Evolutionary conservation across 1,140 invertebrate genomes (phyloP).

Genomic region (Drosophila pseudoobscura): DNA sequence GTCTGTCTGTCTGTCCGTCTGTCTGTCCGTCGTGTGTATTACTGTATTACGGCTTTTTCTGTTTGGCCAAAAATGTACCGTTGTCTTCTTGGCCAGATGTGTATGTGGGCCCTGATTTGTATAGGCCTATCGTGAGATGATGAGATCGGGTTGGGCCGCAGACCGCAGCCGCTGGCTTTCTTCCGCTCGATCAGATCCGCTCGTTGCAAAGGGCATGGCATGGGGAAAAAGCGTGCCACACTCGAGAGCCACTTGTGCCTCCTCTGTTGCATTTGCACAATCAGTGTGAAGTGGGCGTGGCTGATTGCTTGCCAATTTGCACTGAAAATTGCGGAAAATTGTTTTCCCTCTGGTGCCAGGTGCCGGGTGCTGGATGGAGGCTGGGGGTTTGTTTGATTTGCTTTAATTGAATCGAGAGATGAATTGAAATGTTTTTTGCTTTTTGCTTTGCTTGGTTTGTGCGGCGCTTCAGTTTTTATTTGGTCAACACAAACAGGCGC

Average conservation of each 20-base stretch:
- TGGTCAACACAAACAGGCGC: conserved; percentile 39
- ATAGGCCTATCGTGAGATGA: conserved; percentile 41
- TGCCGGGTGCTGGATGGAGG: neutral
- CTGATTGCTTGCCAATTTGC: conserved; percentile 20
- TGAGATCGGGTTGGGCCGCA: no score
- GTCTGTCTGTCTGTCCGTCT: conserved; percentile 22
- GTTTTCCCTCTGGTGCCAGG: conserved; percentile 6
- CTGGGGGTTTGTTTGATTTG: conserved; percentile 29
- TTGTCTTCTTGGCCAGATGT: conserved; percentile 44
- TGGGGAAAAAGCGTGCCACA: neutral
- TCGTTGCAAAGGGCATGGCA: neutral
- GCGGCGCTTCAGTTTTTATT: conserved; percentile 43
- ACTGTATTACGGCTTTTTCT: conserved; percentile 58
- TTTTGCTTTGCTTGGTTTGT: conserved; percentile 16
- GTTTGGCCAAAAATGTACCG: conserved; percentile 62
- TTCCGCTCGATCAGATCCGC: conserved; percentile 7
- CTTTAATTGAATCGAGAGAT: conserved; percentile 23
- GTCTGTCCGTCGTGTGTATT: conserved; percentile 35
- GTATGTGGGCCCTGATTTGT: conserved; percentile 32
- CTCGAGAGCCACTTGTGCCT: conserved; percentile 2
- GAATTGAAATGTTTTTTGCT: no score
- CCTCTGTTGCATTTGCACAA: neutral
- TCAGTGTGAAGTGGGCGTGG: neutral
- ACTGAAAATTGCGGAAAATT: conserved; percentile 33
- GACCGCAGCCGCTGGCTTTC: conserved; percentile 27